Conservation (phyloP, 2,888 invertebrate species). For the Drosophila ezoana region DNA sequence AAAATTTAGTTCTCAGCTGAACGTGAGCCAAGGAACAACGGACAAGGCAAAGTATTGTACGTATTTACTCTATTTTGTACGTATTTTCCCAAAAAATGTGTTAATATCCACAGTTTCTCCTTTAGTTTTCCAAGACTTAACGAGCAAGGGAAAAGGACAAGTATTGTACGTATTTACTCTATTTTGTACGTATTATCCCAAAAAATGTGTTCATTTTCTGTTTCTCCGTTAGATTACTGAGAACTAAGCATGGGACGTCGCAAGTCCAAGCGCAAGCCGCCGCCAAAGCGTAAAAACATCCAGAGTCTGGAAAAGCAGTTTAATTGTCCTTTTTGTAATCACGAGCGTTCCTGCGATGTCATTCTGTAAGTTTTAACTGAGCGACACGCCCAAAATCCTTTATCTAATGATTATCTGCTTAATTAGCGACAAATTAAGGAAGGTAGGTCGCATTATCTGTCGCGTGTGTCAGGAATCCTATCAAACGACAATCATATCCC, state of each 20-base stretch:
- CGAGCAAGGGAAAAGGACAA: neutral
- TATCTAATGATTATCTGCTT: neutral
- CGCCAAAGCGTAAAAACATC: slow-evolving; percentile 95
- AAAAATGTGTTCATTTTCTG: neutral
- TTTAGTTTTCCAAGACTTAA: neutral
- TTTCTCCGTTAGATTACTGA: neutral
- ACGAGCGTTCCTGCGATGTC: slow-evolving; percentile 99
- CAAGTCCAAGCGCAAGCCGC: slow-evolving; percentile 98
- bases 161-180: neutral
- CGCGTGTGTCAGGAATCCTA: slow-evolving; percentile 98
- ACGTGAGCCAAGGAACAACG: slow-evolving; percentile 4
- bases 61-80: neutral
- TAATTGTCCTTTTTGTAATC: slow-evolving; percentile 99
- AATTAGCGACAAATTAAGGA: slow-evolving; percentile 95
- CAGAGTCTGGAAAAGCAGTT: slow-evolving; percentile 97
- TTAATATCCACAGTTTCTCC: neutral
- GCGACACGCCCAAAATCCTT: neutral
- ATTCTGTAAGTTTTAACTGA: slow-evolving; percentile 91
- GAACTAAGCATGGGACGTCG: slow-evolving; percentile 92
- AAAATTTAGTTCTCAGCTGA: slow-evolving; percentile 11
- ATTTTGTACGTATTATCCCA: neutral
- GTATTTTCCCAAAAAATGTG: neutral
- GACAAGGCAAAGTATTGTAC: neutral
- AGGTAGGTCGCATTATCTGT: slow-evolving; percentile 97
- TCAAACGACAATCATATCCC: slow-evolving; percentile 96